Percentiles rank a stretch among this genome's conserved stretches.
phyloP scores from a whole-genome alignment of 2,113 vertebrate species.

The Petrocephalus zakoni region DNA sequence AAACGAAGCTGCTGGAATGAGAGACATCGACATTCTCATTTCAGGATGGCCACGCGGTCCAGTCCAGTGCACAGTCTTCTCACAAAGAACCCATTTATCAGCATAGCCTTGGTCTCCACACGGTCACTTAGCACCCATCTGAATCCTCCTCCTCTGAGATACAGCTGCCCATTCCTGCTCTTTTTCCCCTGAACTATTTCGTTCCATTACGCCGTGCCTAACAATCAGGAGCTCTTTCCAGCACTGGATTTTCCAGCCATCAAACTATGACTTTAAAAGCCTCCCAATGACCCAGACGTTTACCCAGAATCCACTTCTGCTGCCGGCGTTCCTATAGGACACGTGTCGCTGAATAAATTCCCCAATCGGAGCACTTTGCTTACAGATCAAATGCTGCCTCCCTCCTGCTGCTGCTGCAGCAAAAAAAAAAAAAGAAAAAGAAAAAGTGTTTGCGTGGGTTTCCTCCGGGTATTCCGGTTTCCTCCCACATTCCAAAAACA shows the following conservation, averaged over 20 bases:
- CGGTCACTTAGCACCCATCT: not conserved
- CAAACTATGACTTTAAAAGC: conserved; percentile 2
- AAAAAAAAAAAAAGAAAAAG: not conserved
- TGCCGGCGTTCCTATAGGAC: not conserved
- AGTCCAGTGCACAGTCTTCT: not conserved
- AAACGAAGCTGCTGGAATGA: not conserved
- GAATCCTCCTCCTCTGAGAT: not conserved
- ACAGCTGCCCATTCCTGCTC: not conserved
- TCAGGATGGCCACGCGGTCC: not conserved
- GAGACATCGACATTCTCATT: not conserved
- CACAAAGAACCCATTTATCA: not conserved
- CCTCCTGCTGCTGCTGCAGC: not conserved
- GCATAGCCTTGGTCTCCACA: not conserved
- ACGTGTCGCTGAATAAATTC: not conserved
- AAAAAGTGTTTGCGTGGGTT: not conserved
- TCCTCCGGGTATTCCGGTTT: not conserved
- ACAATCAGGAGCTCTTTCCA: not conserved
- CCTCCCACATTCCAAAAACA: not conserved
- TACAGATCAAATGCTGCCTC: not conserved
- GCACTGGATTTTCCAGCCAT: not conserved
- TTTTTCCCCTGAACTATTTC: not conserved
- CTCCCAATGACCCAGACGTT: not conserved
- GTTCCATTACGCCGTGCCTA: not conserved
- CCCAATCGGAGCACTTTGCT: not conserved
- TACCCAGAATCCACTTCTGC: conserved; percentile 3